These are phyloP conservation scores for Eupithecia centaureata DNA, from an alignment of 2,888 invertebrate species.

Conservation along the genomic window DNA sequence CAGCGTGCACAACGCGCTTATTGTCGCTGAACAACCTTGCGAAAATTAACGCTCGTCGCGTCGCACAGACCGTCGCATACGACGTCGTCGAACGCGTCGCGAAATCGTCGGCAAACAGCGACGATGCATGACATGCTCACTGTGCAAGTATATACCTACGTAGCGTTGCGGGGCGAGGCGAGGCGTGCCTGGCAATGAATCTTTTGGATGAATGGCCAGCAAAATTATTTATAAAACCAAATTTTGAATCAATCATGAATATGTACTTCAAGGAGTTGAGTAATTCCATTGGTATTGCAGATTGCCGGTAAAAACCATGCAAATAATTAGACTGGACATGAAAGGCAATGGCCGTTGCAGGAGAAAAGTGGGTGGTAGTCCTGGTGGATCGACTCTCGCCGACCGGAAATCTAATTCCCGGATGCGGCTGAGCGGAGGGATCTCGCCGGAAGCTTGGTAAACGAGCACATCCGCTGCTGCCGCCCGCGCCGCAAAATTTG, in stretches of 20 bases:
- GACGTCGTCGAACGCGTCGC: slow-evolving; percentile 14
- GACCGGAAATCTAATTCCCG: slow-evolving; percentile 84
- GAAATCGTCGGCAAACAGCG: neutral
- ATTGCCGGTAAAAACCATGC: neutral
- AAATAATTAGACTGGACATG: neutral
- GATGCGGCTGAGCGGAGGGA: slow-evolving; percentile 83
- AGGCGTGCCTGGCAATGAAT: neutral
- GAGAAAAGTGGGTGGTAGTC: slow-evolving; percentile 79
- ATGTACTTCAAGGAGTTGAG: neutral
- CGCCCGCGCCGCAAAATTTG: slow-evolving; percentile 84
- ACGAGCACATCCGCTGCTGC: slow-evolving; percentile 83
- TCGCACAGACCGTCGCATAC: slow-evolving; percentile 25
- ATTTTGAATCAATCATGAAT: neutral
- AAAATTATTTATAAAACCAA: neutral
- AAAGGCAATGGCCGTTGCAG: slow-evolving; percentile 55
- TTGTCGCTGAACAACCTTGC: slow-evolving; percentile 80
- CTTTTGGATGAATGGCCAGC: neutral
- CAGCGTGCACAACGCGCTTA: slow-evolving; percentile 77
- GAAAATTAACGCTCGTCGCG: slow-evolving; percentile 73
- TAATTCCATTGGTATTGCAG: neutral
- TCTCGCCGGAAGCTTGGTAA: slow-evolving; percentile 83
- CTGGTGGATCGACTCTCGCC: slow-evolving; percentile 76
- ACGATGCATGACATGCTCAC: neutral
- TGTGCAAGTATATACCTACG: neutral
- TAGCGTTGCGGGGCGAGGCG: neutral